Conservation (phyloP, 2,797 vertebrate genomes). For the Chaenodraco wilsoni region DNA sequence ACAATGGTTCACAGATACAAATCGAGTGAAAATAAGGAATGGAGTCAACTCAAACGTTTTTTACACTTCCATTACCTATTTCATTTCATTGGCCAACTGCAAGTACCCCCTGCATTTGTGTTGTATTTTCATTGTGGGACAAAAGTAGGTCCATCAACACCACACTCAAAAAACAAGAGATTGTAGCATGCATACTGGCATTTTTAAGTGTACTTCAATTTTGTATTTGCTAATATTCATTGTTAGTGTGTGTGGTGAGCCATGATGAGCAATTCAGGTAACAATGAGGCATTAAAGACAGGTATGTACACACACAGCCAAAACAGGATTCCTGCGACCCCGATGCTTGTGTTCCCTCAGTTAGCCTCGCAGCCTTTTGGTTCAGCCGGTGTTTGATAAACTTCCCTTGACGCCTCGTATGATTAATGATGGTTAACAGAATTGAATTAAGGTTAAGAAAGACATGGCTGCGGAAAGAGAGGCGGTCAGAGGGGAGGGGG, state of each 20-base stretch:
- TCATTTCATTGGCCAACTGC: not conserved
- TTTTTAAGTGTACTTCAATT: conserved; percentile 21
- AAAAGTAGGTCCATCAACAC: conserved; percentile 6
- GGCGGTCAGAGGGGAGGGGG: conserved; percentile 64
- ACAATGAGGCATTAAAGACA: conserved; percentile 22
- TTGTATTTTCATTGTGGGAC: not conserved
- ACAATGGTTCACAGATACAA: not conserved
- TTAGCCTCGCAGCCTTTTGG: conserved; percentile 53
- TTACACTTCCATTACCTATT: not conserved
- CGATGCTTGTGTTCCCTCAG: conserved; percentile 49
- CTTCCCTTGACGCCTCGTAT: conserved; percentile 89
- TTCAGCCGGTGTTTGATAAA: conserved; percentile 88
- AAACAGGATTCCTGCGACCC: conserved; percentile 40
- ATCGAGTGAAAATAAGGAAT: not conserved
- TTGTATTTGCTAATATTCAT: not conserved
- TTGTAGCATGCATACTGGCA: not conserved
- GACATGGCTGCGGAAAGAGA: conserved; percentile 86
- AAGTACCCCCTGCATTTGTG: not conserved
- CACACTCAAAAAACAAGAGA: conserved; percentile 11
- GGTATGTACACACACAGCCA: not conserved
- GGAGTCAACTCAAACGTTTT: no score
- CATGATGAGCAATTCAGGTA: conserved; percentile 1
- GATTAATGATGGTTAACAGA: conserved; percentile 95
- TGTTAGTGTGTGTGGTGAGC: not conserved
- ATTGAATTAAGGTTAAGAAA: conserved; percentile 94